Percentiles rank a stretch among this genome's conserved stretches.
Evolutionary conservation across 2,888 invertebrate genomes (phyloP).

Genomic region (Mythimna pallens): DNA sequence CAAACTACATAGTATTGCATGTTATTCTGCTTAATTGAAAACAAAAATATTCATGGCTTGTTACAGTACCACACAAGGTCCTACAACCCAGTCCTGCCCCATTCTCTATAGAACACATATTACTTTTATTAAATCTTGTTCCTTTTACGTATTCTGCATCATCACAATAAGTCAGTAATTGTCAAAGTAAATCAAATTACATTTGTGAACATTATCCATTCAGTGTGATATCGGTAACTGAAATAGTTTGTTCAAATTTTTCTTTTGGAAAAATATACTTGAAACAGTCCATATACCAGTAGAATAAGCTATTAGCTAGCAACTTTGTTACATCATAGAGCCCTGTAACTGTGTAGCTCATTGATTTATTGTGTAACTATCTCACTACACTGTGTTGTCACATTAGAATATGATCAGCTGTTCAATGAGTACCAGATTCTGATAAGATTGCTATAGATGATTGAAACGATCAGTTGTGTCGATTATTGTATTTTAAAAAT

Average conservation of each 20-base stretch:
- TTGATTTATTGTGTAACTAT: background rate
- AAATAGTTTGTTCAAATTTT: background rate
- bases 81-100: background rate
- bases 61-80: background rate
- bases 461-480: background rate
- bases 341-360: background rate
- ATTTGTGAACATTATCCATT: background rate
- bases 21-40: slow-evolving; percentile 6
- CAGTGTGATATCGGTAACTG: background rate
- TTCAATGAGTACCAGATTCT: slow-evolving; percentile 15
- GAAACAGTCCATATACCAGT: background rate
- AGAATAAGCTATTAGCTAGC: background rate
- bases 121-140: slow-evolving; percentile 3
- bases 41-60: background rate
- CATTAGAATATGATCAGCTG: slow-evolving; percentile 25
- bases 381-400: background rate
- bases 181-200: slow-evolving; percentile 18
- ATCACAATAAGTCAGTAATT: background rate
- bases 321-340: background rate
- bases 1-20: slow-evolving; percentile 1
- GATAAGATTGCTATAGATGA: slow-evolving; percentile 23
- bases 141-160: background rate
- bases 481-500: background rate
- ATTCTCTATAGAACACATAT: slow-evolving; percentile 7
- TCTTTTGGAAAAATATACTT: background rate